Base-by-base conservation (phyloP, 2,888 invertebrate genomes). In the Metalampra italica region DNA sequence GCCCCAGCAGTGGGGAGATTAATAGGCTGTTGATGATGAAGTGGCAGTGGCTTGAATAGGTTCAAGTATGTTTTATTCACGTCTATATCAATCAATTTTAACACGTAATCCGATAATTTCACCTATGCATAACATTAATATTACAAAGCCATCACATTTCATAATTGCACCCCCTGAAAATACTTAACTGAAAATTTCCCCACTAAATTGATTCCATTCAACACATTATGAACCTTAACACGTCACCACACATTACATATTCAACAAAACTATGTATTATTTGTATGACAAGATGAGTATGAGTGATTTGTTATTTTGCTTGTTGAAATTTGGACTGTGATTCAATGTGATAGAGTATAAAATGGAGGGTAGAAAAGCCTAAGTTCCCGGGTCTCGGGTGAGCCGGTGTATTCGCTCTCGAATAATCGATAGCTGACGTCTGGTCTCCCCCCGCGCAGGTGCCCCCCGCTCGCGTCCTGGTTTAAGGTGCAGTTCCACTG, bases 401-500 rank as follows among this genome's bases (percentile, higher is more conserved):
- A 75, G 75, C 76, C 64, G 47, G 57, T 67, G 76, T 79, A 78
- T 82, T 84, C 85, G 78, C 81, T 83, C 85, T 84, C 84, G 78
- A 87, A 88, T 87, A 88, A 88, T 88, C 88, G 87, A 88, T 88
- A 88, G 75, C 82, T 86, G 87, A 87, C 88, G 88, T 88, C 88
- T 88, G 88, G 86, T 75, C 54, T 55, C 73, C 67, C 61, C 68
- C 66, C 69, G 71, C 71, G 65, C 79, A 82, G 82, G 81, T 82
- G 70, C 63, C 55, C 69, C 76, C 72, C 72, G 60, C 68, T 66
- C 65, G 63, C 68, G 63, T 66, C 75, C 69, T 62, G 51, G 52
- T 50, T 62, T 66, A 76, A 63, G 59, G 69, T 53, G 45, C 40
- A 7, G 64, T 72, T 68, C 52, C 38, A 8, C n/a, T 48, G 15